Percentiles rank a stretch among this genome's conserved stretches.
Conservation (phyloP, 1,140 invertebrate species). For the Monochamus saltuarius region DNA sequence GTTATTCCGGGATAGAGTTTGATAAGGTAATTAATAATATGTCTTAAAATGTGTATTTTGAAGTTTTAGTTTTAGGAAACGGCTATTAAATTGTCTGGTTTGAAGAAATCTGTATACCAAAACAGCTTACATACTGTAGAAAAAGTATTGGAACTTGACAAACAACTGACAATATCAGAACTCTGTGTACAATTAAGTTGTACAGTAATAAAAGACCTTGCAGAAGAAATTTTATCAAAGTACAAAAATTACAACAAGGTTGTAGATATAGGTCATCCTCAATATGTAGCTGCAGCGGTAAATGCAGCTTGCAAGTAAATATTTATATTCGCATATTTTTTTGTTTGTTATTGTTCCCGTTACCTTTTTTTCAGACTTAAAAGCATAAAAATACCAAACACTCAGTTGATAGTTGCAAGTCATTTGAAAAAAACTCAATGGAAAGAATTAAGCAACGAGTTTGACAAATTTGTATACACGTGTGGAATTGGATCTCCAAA, state of each 20-base stretch:
- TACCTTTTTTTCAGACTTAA: slow-evolving; percentile 37
- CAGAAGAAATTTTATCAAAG: slow-evolving; percentile 46
- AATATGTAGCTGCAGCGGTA: slow-evolving; percentile 53
- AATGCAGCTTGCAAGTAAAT: slow-evolving; percentile 50
- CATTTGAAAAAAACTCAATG: slow-evolving; percentile 51
- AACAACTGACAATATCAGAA: slow-evolving; percentile 47
- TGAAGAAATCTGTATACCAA: slow-evolving; percentile 50
- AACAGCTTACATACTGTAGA: slow-evolving; percentile 52
- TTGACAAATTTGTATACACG: slow-evolving; percentile 34
- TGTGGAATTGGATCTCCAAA: not conserved
- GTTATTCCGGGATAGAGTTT: slow-evolving; percentile 28
- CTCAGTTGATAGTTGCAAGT: slow-evolving; percentile 49
- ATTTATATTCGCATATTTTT: not conserved
- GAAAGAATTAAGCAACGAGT: slow-evolving; percentile 49
- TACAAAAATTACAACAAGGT: slow-evolving; percentile 44
- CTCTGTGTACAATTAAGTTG: slow-evolving; percentile 52
- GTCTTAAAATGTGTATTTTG: not conserved
- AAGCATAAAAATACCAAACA: slow-evolving; percentile 48
- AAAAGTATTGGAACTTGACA: slow-evolving; percentile 51
- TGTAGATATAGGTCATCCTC: slow-evolving; percentile 50
- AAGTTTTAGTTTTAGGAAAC: slow-evolving; percentile 42
- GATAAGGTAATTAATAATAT: slow-evolving; percentile 37
- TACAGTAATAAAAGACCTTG: slow-evolving; percentile 47
- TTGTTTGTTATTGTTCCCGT: not conserved
- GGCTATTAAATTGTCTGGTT: slow-evolving; percentile 48